Evolutionary conservation across 1,140 invertebrate species (phyloP).

Genomic region (Drosophila repletoides): DNA sequence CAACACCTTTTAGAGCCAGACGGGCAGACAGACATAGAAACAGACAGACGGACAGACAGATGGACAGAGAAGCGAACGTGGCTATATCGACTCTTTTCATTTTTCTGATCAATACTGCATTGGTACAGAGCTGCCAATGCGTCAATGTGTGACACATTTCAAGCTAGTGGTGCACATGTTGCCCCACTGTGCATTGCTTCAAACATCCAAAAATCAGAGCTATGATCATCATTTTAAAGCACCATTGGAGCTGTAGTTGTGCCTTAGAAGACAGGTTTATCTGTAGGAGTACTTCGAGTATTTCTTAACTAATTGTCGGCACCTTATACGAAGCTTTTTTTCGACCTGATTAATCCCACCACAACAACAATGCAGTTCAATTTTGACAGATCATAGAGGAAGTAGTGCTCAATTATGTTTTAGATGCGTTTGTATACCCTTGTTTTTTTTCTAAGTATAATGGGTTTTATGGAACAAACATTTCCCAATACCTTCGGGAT

Average conservation of each 20-base stretch:
- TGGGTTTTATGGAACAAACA: slow-evolving; percentile 6
- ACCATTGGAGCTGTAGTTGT: neutral
- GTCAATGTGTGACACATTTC: too few species aligned
- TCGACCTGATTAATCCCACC: slow-evolving; percentile 3
- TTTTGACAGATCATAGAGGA: slow-evolving; percentile 31
- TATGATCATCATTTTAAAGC: slow-evolving; percentile 7
- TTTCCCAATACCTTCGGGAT: slow-evolving; percentile 15
- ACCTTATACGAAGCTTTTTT: slow-evolving; percentile 4
- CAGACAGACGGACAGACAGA: too few species aligned
- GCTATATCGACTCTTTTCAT: too few species aligned
- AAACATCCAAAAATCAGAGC: slow-evolving; percentile 3
- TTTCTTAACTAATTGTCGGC: slow-evolving; percentile 16
- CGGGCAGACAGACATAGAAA: too few species aligned
- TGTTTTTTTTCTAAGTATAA: neutral
- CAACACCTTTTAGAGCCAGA: too few species aligned
- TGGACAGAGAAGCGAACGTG: too few species aligned
- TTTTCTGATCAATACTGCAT: too few species aligned
- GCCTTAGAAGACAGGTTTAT: neutral
- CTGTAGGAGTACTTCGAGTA: neutral
- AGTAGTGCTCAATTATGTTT: slow-evolving; percentile 24
- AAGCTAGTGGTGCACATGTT: too few species aligned
- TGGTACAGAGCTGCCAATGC: too few species aligned
- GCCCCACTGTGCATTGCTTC: too few species aligned
- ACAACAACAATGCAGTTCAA: slow-evolving; percentile 18
- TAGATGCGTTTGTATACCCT: neutral